These are phyloP conservation scores for Cynopterus brachyotis DNA, from an alignment of 2,113 vertebrate genomes.

Conservation along the genomic window DNA sequence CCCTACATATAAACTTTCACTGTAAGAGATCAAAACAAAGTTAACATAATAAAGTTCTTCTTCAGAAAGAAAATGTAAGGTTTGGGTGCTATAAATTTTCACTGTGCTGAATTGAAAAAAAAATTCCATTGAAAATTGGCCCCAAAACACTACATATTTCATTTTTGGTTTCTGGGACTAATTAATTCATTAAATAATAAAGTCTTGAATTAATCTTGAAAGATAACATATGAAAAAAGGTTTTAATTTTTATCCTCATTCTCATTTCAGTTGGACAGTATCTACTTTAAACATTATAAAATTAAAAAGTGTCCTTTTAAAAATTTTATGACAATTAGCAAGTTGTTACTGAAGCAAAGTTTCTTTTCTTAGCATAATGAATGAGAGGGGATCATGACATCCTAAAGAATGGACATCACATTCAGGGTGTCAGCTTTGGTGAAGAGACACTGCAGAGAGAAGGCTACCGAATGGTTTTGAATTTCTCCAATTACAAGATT, in stretches of 20 bases:
- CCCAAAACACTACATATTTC: not conserved
- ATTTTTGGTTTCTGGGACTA: not conserved
- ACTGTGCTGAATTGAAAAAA: not conserved
- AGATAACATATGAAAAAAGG: not conserved
- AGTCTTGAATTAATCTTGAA: constrained; percentile 1
- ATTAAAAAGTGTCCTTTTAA: not conserved
- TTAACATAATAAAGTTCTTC: not conserved
- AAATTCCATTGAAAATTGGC: not conserved
- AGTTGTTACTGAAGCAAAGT: not conserved
- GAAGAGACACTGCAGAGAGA: not conserved
- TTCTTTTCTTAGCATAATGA: not conserved
- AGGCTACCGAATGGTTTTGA: not conserved
- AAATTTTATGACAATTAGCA: not conserved
- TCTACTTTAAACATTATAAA: constrained; percentile 5
- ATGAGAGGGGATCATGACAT: not conserved
- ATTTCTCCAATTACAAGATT: not conserved
- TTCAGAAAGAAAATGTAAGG: constrained; percentile 11
- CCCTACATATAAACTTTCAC: not conserved
- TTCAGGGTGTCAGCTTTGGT: too few species aligned
- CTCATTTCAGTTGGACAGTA: not conserved
- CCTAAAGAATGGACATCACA: not conserved
- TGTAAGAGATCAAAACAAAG: not conserved
- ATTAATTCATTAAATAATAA: constrained; percentile 28
- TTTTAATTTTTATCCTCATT: constrained; percentile 20
- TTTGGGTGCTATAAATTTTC: not conserved